Base-by-base conservation (phyloP, 2,888 invertebrate species). In the Scotopteryx bipunctaria region DNA sequence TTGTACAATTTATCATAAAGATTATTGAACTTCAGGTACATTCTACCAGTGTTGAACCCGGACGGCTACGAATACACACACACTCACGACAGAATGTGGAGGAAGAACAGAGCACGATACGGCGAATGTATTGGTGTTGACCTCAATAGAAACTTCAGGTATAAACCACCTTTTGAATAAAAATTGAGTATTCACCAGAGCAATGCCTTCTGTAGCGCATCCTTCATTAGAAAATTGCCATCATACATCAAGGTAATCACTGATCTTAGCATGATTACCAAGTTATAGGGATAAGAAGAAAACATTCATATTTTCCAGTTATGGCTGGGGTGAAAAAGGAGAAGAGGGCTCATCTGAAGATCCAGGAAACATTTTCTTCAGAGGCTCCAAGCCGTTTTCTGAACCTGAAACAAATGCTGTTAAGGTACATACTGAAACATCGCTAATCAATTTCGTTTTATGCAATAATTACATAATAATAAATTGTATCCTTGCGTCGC, bases 51-150 rank as follows among this genome's bases (percentile, higher is more conserved):
- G 11, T 81, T 94, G 49, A 96, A 96, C 80, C 96, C 96, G 5
- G 96, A 98, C 75, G 97, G 98, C 1, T 98, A 98, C 75, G 96
- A 95, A 69, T 96, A 95, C 79, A 94, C 96, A 0, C 96, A 96
- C 78, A 93, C 92, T 0, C 91, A 91, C 8, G 96, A 97, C 75
- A 91, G 97, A 37, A 88, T 97, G 75, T 98, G 97, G 97, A 91
- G 96, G 41, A 96, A 96, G 70, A 96, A 95, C 69, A 89, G 95
- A 40, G 73, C 91, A 73, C 66, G 87, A 78, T 73, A 90, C 82
- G 93, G 93, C 32, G 92, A 93, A 9, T 96, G 96, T 66, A 83
- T 93, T 0, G 97, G 97, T 0, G 94, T 94, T 0, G 97, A 97
- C 79, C 92, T 97, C 1, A 97, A 97, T 74, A 93, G 98, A 56